phyloP scores from a whole-genome alignment of 2,113 vertebrate genomes.

The Esox niger region DNA sequence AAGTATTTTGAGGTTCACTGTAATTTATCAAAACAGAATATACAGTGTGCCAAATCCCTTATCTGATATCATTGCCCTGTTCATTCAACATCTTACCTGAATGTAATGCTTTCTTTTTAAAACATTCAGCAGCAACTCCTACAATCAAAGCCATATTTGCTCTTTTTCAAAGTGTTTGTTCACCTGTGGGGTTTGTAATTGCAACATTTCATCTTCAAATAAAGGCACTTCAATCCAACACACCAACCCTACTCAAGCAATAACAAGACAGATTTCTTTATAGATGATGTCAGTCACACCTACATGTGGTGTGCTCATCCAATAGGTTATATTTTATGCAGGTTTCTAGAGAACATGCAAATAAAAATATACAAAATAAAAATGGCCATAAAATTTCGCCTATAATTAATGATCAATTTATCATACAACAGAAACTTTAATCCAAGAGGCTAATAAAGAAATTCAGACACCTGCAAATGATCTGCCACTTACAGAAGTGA shows the following conservation, averaged over 20 bases:
- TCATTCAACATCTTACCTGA: slow-evolving; percentile 21
- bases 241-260: background rate
- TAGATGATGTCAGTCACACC: background rate
- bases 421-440: background rate
- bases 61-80: slow-evolving; percentile 16
- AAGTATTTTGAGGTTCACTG: background rate
- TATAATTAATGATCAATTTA: background rate
- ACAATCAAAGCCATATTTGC: slow-evolving; percentile 47
- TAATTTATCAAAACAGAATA: background rate
- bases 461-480: too few species aligned
- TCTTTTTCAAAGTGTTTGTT: slow-evolving; percentile 55
- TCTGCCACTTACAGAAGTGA: too few species aligned
- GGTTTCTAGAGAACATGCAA: background rate
- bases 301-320: background rate
- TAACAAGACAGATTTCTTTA: slow-evolving; percentile 10
- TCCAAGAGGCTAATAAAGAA: too few species aligned
- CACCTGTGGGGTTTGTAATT: slow-evolving; percentile 54
- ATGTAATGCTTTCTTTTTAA: slow-evolving; percentile 31
- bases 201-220: slow-evolving; percentile 57
- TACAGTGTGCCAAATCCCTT: background rate
- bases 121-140: slow-evolving; percentile 10
- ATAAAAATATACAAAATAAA: background rate
- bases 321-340: background rate
- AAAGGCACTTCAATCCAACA: slow-evolving; percentile 24
- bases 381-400: background rate